A percentile compares a stretch with the other conserved stretches of the same genome.
phyloP scores from a whole-genome alignment of 2,888 invertebrate species.

The Drosophila lacicola region DNA sequence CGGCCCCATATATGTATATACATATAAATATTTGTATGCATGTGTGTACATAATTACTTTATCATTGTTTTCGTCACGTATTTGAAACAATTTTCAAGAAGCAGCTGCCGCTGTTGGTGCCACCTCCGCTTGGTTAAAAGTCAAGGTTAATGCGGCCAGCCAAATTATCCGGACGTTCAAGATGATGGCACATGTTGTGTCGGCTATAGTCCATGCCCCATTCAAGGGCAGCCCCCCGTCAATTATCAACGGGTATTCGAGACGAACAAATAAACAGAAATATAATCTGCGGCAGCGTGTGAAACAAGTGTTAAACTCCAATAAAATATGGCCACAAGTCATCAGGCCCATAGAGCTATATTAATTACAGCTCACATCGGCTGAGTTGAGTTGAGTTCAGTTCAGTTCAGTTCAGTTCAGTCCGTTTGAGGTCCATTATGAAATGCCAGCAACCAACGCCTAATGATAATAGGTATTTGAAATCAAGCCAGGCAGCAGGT shows the following conservation, averaged over 20 bases:
- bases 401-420: conserved; percentile 13
- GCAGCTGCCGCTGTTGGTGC: conserved; percentile 29
- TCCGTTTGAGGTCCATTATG: conserved; percentile 29
- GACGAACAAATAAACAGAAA: conserved; percentile 20
- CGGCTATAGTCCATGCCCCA: conserved; percentile 7
- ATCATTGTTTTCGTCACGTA: conserved; percentile 71
- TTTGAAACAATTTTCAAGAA: conserved; percentile 58
- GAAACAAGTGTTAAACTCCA: conserved; percentile 35
- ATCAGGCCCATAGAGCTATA: conserved; percentile 11
- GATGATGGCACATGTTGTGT: conserved; percentile 41
- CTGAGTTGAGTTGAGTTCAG: conserved; percentile 10
- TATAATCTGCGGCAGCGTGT: conserved; percentile 45
- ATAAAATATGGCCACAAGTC: conserved; percentile 39
- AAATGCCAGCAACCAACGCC: conserved; percentile 49
- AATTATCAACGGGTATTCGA: conserved; percentile 25
- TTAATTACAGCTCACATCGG: conserved; percentile 41
- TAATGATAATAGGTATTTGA: conserved; percentile 44
- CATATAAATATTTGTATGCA: background rate
- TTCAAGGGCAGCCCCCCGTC: conserved; percentile 45
- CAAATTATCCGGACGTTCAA: conserved; percentile 49
- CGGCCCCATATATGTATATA: background rate
- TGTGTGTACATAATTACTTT: conserved; percentile 60
- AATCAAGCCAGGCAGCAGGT: conserved; percentile 15
- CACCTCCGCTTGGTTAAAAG: conserved; percentile 56
- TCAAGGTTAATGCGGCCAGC: conserved; percentile 63